A percentile compares a stretch with the other conserved stretches of the same genome.
phyloP scores from a whole-genome alignment of 2,797 vertebrate genomes.

The Clarias laeviceps region DNA sequence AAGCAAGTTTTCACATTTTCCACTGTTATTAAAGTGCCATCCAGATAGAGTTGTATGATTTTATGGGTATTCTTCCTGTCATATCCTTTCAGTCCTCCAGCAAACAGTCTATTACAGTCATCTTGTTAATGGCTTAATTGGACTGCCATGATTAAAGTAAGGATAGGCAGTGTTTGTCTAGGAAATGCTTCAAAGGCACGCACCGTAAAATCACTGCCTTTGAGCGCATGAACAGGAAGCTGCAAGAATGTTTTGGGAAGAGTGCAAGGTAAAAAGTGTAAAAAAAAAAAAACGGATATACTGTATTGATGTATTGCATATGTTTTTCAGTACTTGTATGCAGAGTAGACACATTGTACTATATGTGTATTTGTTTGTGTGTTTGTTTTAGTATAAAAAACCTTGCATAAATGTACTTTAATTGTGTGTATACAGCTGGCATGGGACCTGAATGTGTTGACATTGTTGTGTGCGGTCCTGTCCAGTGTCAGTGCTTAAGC shows the following conservation, averaged over 20 bases:
- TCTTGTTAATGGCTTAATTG: slow-evolving; percentile 21
- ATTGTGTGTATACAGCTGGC: slow-evolving; percentile 30
- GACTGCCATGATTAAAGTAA: slow-evolving; percentile 8
- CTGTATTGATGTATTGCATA: background rate
- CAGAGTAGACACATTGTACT: background rate
- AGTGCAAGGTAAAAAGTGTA: background rate
- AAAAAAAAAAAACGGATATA: background rate
- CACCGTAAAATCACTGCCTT: background rate
- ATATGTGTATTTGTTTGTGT: slow-evolving; percentile 32
- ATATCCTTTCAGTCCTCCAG: background rate
- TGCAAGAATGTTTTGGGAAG: background rate
- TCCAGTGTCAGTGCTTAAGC: slow-evolving; percentile 45
- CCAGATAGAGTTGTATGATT: background rate
- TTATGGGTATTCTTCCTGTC: background rate
- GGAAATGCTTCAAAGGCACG: background rate
- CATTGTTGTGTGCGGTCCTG: slow-evolving; percentile 65
- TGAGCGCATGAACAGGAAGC: background rate
- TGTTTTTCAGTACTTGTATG: background rate
- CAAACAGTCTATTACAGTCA: background rate
- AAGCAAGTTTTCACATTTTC: background rate
- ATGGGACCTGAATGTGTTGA: slow-evolving; percentile 50
- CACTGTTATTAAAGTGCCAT: background rate
- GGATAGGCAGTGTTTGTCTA: background rate
- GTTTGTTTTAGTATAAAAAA: background rate
- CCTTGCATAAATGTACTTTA: background rate